phyloP scores from a whole-genome alignment of 2,888 invertebrate genomes.

The Eurytoma californica region DNA sequence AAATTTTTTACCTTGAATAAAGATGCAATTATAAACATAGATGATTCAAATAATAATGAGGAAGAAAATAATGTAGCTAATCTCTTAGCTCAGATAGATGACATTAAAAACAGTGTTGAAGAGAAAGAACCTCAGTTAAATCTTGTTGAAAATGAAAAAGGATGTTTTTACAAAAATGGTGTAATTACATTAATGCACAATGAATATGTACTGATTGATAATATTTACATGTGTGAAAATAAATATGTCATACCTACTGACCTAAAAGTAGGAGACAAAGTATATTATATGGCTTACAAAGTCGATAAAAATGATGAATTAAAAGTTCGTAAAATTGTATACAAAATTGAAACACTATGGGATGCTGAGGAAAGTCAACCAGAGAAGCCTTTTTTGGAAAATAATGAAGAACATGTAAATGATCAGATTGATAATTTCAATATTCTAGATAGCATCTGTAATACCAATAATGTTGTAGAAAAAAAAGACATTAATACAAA shows the following conservation, averaged over 20 bases:
- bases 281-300: conserved; percentile 78
- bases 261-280: conserved; percentile 77
- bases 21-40: not conserved
- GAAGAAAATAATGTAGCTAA: conserved; percentile 25
- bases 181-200: conserved; percentile 78
- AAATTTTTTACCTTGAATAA: conserved; percentile 26
- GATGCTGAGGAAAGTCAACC: conserved; percentile 65
- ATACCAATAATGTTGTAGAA: conserved; percentile 33
- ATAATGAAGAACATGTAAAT: conserved; percentile 67
- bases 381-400: conserved; percentile 64
- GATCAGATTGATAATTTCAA: conserved; percentile 69
- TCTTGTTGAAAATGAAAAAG: conserved; percentile 52
- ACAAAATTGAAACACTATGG: conserved; percentile 74
- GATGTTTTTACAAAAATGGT: conserved; percentile 75
- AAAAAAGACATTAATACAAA: conserved; percentile 62
- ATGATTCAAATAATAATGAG: not conserved
- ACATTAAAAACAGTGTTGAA: conserved; percentile 34
- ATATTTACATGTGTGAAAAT: conserved; percentile 77
- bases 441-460: conserved; percentile 58
- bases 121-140: conserved; percentile 34
- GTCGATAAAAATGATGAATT: conserved; percentile 73
- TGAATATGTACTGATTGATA: conserved; percentile 79
- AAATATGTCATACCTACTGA: conserved; percentile 69
- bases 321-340: conserved; percentile 79
- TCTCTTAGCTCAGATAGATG: conserved; percentile 39